phyloP scores from a whole-genome alignment of 1,140 invertebrate genomes.

The Zaprionus taronus region DNA sequence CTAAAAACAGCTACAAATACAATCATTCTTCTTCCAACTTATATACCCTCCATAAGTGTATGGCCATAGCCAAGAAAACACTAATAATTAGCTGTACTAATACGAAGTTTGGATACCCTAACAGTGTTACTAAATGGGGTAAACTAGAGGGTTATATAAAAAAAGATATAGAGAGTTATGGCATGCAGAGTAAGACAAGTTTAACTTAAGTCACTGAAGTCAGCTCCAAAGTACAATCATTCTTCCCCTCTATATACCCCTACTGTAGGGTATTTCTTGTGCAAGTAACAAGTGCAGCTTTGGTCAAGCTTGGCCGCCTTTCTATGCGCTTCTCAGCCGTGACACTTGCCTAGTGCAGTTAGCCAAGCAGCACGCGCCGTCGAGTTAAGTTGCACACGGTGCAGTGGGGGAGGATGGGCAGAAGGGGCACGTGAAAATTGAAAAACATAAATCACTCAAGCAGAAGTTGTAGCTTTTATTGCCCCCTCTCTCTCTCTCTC shows the following conservation, averaged over 20 bases:
- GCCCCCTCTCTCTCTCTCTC: not conserved
- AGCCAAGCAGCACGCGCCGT: slow-evolving; percentile 20
- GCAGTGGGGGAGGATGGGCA: not conserved
- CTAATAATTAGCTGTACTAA: too few relatives aligned
- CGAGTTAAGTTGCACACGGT: not conserved
- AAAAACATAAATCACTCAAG: slow-evolving; percentile 82
- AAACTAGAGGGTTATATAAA: not conserved
- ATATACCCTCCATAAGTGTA: not conserved
- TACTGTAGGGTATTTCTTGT: too few relatives aligned
- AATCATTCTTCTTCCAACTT: too few relatives aligned
- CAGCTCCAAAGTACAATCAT: not conserved
- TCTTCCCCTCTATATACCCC: not conserved
- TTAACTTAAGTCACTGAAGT: not conserved
- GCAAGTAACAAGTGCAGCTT: slow-evolving; percentile 58
- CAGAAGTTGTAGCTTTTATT: slow-evolving; percentile 64
- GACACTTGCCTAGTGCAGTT: slow-evolving; percentile 39
- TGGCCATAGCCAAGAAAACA: too few relatives aligned
- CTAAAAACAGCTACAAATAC: not conserved
- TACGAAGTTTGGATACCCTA: too few relatives aligned
- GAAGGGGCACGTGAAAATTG: slow-evolving; percentile 58
- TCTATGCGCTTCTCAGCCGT: slow-evolving; percentile 48
- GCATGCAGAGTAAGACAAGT: not conserved
- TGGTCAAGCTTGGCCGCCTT: slow-evolving; percentile 52
- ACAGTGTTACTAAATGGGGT: not conserved
- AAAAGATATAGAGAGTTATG: not conserved